Conservation (phyloP, 2,797 vertebrate species). For the Hippoglossus hippoglossus region DNA sequence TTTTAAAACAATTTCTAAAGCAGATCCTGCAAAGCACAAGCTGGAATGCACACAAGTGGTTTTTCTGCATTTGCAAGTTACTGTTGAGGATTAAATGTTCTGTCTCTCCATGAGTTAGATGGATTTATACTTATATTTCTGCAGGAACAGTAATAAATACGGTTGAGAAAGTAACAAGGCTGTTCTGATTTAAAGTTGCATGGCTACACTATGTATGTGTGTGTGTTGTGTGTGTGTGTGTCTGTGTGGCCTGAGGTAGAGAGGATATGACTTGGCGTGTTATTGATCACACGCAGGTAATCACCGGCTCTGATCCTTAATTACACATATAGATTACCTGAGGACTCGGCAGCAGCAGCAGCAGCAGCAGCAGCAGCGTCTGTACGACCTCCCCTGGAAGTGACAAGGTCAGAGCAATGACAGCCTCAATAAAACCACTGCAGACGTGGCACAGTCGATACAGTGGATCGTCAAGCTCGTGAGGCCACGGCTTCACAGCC, state of each 20-base stretch:
- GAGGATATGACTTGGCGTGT: constrained; percentile 47
- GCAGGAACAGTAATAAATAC: neutral
- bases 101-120: constrained; percentile 1
- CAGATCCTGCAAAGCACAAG: constrained; percentile 37
- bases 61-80: constrained; percentile 8
- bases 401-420: constrained; percentile 57
- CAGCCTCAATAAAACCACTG: neutral
- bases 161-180: neutral
- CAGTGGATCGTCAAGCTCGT: neutral
- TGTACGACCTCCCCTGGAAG: constrained; percentile 4
- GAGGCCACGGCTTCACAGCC: too few relatives aligned
- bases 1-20: constrained; percentile 30
- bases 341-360: constrained; percentile 24
- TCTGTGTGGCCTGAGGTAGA: constrained; percentile 30
- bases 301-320: constrained; percentile 61
- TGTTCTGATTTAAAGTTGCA: neutral
- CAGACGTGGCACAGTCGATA: constrained; percentile 19
- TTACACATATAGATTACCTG: constrained; percentile 60
- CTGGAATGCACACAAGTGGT: neutral
- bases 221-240: constrained; percentile 9
- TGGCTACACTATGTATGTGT: neutral
- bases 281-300: constrained; percentile 69
- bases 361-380: neutral
- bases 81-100: constrained; percentile 13
- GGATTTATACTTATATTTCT: neutral